A percentile compares a stretch with the other conserved stretches of the same genome.
Evolutionary conservation across 2,797 vertebrate genomes (phyloP).

Genomic region (Myripristis jacobus): DNA sequence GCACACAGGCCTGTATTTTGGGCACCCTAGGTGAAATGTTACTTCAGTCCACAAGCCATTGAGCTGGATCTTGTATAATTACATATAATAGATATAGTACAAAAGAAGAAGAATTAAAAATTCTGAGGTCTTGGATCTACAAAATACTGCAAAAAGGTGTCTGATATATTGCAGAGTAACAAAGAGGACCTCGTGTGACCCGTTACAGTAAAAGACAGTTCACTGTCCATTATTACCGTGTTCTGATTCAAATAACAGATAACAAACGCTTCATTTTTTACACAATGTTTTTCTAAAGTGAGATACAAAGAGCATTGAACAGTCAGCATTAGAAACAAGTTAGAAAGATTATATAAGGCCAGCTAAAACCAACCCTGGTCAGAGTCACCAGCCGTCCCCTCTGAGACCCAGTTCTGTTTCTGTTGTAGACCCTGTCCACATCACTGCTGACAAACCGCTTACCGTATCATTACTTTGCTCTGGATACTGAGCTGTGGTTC

Average conservation of each 20-base stretch:
- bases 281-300: slow-evolving; percentile 75
- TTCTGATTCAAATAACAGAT: slow-evolving; percentile 77
- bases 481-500: slow-evolving; percentile 17
- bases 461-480: neutral
- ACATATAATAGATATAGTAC: slow-evolving; percentile 75
- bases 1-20: slow-evolving; percentile 52
- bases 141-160: slow-evolving; percentile 84
- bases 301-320: slow-evolving; percentile 87
- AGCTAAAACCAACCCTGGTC: slow-evolving; percentile 80
- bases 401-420: slow-evolving; percentile 66
- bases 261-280: slow-evolving; percentile 56
- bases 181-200: slow-evolving; percentile 82
- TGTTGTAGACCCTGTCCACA: slow-evolving; percentile 63
- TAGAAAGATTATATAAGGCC: slow-evolving; percentile 87
- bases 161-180: slow-evolving; percentile 86
- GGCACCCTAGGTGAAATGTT: slow-evolving; percentile 74
- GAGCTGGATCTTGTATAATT: slow-evolving; percentile 69
- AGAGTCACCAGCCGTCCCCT: slow-evolving; percentile 61
- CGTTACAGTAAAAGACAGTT: slow-evolving; percentile 74
- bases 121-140: slow-evolving; percentile 75
- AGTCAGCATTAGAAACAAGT: slow-evolving; percentile 86
- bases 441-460: slow-evolving; percentile 16
- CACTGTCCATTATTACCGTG: slow-evolving; percentile 71
- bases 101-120: slow-evolving; percentile 81
- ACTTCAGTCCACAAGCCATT: slow-evolving; percentile 72